These are phyloP conservation scores for Sternotherus odoratus DNA, from an alignment of 2,797 vertebrate genomes.

Conservation along the genomic window DNA sequence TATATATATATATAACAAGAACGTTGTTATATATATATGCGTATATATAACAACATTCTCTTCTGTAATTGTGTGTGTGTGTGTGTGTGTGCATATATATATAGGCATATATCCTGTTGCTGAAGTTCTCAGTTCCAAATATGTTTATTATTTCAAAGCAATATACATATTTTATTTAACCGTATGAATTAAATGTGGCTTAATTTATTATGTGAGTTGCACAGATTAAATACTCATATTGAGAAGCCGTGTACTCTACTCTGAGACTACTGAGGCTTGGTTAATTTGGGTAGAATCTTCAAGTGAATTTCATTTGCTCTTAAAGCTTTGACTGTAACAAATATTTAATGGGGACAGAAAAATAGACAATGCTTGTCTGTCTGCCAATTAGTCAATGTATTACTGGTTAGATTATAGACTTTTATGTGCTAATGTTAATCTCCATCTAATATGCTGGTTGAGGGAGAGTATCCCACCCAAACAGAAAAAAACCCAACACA, in stretches of 20 bases:
- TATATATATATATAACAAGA: not conserved
- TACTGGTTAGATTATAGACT: not conserved
- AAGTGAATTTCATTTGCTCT: not conserved
- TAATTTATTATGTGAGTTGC: not conserved
- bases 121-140: not conserved
- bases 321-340: not conserved
- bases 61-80: too few relatives aligned
- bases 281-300: not conserved
- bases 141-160: not conserved
- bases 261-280: not conserved
- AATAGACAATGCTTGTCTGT: not conserved
- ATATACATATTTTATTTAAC: not conserved
- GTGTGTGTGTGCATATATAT: too few relatives aligned
- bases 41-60: too few relatives aligned
- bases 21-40: not conserved
- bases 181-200: not conserved
- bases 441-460: not conserved
- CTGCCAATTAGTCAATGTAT: not conserved
- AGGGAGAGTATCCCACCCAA: not conserved
- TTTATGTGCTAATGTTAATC: slow-evolving; percentile 2
- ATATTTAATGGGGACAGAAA: not conserved
- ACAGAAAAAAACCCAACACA: not conserved
- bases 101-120: fast-evolving
- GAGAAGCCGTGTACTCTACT: not conserved
- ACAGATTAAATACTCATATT: not conserved